Evolutionary conservation across 2,797 vertebrate species (phyloP).

Genomic region (Eulemur mongoz): DNA sequence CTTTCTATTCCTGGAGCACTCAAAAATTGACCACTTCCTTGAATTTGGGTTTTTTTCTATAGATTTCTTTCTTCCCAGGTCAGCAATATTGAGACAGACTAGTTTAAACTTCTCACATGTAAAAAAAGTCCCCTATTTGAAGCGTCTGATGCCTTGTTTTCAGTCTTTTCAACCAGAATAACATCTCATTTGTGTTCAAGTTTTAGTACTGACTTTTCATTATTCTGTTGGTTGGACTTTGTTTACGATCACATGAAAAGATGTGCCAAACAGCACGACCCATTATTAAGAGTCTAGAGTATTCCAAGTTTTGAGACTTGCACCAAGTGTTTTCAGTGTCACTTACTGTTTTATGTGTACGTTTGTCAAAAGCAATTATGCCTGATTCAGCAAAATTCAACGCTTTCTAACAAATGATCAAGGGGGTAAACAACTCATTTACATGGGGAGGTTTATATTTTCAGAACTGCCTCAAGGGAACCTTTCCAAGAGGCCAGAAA

Average conservation of each 20-base stretch:
- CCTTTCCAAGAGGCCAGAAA: slow-evolving; percentile 79
- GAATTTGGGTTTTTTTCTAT: background rate
- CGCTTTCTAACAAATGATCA: slow-evolving; percentile 73
- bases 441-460: slow-evolving; percentile 76
- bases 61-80: background rate
- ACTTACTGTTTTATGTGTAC: slow-evolving; percentile 59
- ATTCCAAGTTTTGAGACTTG: slow-evolving; percentile 56
- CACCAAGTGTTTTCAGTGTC: slow-evolving; percentile 49
- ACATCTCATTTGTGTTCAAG: slow-evolving; percentile 54
- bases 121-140: background rate
- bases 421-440: slow-evolving; percentile 74
- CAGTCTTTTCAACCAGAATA: background rate
- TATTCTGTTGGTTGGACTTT: slow-evolving; percentile 65
- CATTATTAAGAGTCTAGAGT: slow-evolving; percentile 32
- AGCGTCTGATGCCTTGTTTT: background rate
- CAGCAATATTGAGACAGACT: background rate
- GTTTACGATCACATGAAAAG: slow-evolving; percentile 67
- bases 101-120: background rate
- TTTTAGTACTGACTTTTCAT: slow-evolving; percentile 40
- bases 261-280: slow-evolving; percentile 67
- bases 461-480: slow-evolving; percentile 78
- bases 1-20: background rate
- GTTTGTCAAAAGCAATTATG: slow-evolving; percentile 71
- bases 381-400: slow-evolving; percentile 76
- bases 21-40: background rate